Base-by-base conservation (phyloP, 2,113 vertebrate species). In the Xerus inauris region DNA sequence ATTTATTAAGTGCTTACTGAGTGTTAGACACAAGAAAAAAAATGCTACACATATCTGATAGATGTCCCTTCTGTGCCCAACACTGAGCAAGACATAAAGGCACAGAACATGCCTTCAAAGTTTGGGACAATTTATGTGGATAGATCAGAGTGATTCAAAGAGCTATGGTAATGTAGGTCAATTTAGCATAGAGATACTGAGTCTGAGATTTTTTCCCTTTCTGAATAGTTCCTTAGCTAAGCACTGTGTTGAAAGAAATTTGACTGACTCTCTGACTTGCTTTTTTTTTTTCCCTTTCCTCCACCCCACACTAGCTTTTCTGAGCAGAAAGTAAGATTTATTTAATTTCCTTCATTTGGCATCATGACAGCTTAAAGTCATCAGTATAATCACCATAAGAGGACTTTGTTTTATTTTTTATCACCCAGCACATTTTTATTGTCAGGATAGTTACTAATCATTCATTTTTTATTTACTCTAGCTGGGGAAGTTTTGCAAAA, bases 381-480 rank as follows among this genome's bases (percentile, higher is more conserved):
- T 94, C 96, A 94, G 80, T 22, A 7, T 81, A 80, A 87, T 90
- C 87, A 47, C 92, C 62, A 42, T 90, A 89, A 95, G 96, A 96
- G 92, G 81, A 82, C 87, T 97, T 94, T 97, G 94, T 98, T 97
- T 97, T 92, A 24, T 90, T 96, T 97, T 97, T 94, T 95, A 49
- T 95, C 94, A 93, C 85, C 90, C 95, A 90, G 76, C 83, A 96
- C 94, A 97, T 97, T 97, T 97, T 97, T 94, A 97, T 97, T 95
- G 95, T 98, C 95, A 95, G 22, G 62, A 81, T 93, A 20, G 71
- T 95, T 96, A 65, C 89, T 95, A 95, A 97, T 97, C 94, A 90
- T 89, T 98, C 95, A 95, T 94, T 94, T 83, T 91, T 80, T 97
- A 97, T 97, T 98, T 98, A 95, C 81, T 85, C 89, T 97, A 95